A percentile compares a stretch with the other conserved stretches of the same genome.
Conservation (phyloP, 2,888 invertebrate genomes). For the Auanema freiburgensis region DNA sequence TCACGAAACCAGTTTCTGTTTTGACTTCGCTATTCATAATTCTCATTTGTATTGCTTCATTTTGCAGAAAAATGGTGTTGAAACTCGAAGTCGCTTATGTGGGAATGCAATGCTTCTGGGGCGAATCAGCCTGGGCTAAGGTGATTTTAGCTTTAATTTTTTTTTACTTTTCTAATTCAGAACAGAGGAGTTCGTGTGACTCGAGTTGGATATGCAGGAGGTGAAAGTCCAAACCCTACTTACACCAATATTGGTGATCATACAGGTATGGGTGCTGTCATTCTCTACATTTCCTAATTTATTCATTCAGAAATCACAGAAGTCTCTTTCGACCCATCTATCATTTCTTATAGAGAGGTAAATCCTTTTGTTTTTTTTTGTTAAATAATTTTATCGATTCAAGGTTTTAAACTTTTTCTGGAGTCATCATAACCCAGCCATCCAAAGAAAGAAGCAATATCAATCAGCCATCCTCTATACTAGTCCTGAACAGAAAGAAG, state of each 20-base stretch:
- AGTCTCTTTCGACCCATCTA: constrained; percentile 83
- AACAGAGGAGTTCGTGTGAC: constrained; percentile 76
- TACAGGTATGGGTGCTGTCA: constrained; percentile 40
- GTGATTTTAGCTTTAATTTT: constrained; percentile 11
- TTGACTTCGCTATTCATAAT: too few relatives aligned
- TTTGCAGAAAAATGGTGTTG: constrained; percentile 2
- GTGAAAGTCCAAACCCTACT: constrained; percentile 78
- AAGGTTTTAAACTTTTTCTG: constrained; percentile 80
- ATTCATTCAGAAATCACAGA: constrained; percentile 80
- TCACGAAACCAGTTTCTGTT: too few relatives aligned
- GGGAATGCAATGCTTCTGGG: constrained; percentile 64
- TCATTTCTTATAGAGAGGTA: constrained; percentile 75
- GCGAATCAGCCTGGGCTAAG: constrained; percentile 60
- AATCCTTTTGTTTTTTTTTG: neutral
- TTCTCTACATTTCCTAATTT: neutral
- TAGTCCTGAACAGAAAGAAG: constrained; percentile 79
- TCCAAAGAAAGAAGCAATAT: constrained; percentile 69
- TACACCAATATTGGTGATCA: constrained; percentile 73
- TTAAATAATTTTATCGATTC: too few relatives aligned
- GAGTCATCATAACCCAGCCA: constrained; percentile 88
- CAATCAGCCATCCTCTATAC: constrained; percentile 84
- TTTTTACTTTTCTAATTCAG: constrained; percentile 8
- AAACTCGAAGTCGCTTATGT: constrained; percentile 47
- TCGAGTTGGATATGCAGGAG: constrained; percentile 90
- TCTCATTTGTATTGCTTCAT: too few relatives aligned